A percentile compares a stretch with the other conserved stretches of the same genome.
phyloP scores from a whole-genome alignment of 2,888 invertebrate species.

The Caenorhabditis auriculariae region DNA sequence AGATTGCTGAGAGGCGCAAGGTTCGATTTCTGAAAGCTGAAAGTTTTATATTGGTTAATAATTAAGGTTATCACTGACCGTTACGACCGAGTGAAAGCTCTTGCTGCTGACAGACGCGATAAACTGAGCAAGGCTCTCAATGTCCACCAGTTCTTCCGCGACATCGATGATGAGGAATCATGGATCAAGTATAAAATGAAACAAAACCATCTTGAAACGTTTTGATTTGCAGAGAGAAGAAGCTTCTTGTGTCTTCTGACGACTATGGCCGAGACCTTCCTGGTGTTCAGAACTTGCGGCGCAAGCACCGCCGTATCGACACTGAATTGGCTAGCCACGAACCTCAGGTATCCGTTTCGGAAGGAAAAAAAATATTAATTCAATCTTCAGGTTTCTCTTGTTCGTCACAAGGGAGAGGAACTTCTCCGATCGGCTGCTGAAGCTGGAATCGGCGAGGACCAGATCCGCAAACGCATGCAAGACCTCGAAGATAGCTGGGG shows the following conservation, averaged over 20 bases:
- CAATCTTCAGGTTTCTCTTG: slow-evolving; percentile 38
- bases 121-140: slow-evolving; percentile 93
- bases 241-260: slow-evolving; percentile 91
- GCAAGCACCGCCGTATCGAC: slow-evolving; percentile 98
- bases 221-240: slow-evolving; percentile 79
- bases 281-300: slow-evolving; percentile 94
- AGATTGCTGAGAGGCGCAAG: slow-evolving; percentile 81
- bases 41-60: neutral
- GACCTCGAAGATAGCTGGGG: slow-evolving; percentile 89
- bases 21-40: slow-evolving; percentile 1
- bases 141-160: slow-evolving; percentile 97
- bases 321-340: slow-evolving; percentile 96
- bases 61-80: slow-evolving; percentile 88
- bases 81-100: slow-evolving; percentile 76
- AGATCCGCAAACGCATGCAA: slow-evolving; percentile 67
- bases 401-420: slow-evolving; percentile 58
- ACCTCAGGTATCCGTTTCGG: slow-evolving; percentile 72
- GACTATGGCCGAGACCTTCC: slow-evolving; percentile 97
- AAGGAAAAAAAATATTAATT: neutral
- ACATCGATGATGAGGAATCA: slow-evolving; percentile 98
- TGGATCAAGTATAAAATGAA: slow-evolving; percentile 98
- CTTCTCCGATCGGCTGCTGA: slow-evolving; percentile 51
- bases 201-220: neutral
- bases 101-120: slow-evolving; percentile 87
- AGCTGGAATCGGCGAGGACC: slow-evolving; percentile 48